Percentiles rank a stretch among this genome's conserved stretches.
Conservation (phyloP, 2,797 vertebrate genomes). For the Eospalax fontanierii region DNA sequence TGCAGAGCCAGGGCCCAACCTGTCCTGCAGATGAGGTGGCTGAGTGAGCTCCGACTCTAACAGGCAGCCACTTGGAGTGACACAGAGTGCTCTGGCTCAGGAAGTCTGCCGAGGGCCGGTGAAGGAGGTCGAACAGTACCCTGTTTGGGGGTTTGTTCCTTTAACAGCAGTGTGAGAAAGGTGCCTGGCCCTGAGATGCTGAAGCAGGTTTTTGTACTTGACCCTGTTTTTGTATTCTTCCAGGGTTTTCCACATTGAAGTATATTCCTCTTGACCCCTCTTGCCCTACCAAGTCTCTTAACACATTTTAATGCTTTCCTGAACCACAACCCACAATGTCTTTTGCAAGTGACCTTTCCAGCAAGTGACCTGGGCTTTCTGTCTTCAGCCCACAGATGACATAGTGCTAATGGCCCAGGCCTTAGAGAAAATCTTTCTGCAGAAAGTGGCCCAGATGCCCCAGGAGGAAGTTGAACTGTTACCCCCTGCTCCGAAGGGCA, state of each 20-base stretch:
- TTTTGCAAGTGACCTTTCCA: rapidly evolving
- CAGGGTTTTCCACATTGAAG: rapidly evolving
- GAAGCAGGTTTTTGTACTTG: not conserved
- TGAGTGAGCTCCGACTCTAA: rapidly evolving
- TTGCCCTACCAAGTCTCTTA: not conserved
- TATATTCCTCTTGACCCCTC: not conserved
- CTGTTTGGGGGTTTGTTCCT: not conserved
- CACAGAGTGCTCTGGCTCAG: not conserved
- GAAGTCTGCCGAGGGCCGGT: rapidly evolving
- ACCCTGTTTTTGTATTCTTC: not conserved
- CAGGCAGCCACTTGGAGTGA: not conserved
- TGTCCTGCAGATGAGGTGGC: not conserved
- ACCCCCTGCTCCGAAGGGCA: conserved; percentile 93
- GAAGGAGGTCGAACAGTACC: rapidly evolving
- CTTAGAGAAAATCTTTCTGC: conserved; percentile 97
- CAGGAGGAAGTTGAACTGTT: conserved; percentile 95
- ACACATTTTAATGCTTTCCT: not conserved
- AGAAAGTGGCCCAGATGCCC: conserved; percentile 97
- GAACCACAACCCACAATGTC: rapidly evolving
- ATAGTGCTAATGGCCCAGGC: conserved; percentile 99
- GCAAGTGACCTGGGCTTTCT: conserved; percentile 41
- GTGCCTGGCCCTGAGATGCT: rapidly evolving
- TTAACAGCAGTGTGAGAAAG: rapidly evolving
- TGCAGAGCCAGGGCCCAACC: not conserved
- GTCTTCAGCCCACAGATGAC: conserved; percentile 96